These are phyloP conservation scores for Montipora capricornis DNA, from an alignment of 64 coral and sea anemone genomes.

Conservation along the genomic window DNA sequence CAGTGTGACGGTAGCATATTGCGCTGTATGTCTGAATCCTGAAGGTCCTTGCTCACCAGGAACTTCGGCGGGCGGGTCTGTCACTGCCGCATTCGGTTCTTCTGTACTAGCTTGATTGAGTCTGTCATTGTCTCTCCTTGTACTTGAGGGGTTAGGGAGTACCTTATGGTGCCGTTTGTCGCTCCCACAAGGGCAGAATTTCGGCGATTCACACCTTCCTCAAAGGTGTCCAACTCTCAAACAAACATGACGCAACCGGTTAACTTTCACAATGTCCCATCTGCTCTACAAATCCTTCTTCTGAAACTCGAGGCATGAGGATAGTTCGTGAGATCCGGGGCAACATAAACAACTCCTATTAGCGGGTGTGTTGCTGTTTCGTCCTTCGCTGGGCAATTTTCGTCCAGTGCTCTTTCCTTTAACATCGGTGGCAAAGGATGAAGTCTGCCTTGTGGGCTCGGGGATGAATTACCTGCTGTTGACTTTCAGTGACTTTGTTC, in stretches of 20 bases:
- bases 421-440: constrained; percentile 21
- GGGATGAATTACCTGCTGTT: too few relatives aligned
- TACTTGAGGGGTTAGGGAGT: constrained; percentile 27
- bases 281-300: neutral
- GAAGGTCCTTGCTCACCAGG: too few relatives aligned
- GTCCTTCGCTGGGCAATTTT: neutral
- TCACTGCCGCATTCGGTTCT: neutral
- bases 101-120: neutral
- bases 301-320: neutral
- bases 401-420: neutral
- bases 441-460: neutral
- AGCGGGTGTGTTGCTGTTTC: neutral
- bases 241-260: constrained; percentile 67
- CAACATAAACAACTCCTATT: constrained; percentile 21
- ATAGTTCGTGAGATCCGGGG: constrained; percentile 50
- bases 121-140: neutral
- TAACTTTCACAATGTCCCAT: neutral
- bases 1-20: neutral
- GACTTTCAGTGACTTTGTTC: too few relatives aligned
- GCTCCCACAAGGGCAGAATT: constrained; percentile 38
- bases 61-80: too few relatives aligned
- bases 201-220: constrained; percentile 25
- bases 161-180: constrained; percentile 49
- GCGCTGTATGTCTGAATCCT: neutral
- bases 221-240: constrained; percentile 54